Evolutionary conservation across 1,140 invertebrate species (phyloP), one percentile per base, ranked within the genome.

Genomic region (Pseudomyrmex pallidus): DNA sequence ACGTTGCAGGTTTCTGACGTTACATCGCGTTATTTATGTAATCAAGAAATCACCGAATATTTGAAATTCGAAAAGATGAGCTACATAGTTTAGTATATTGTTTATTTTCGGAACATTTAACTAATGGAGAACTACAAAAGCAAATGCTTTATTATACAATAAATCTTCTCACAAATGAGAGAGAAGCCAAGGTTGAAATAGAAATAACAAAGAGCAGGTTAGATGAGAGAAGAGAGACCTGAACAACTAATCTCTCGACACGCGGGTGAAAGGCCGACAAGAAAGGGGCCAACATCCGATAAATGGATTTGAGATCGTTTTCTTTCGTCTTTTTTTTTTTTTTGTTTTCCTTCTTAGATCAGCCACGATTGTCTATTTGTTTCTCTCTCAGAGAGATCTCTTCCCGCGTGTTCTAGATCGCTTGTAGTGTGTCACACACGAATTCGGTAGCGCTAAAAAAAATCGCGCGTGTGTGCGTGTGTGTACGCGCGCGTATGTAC

Each of bases 221-320:
- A 48, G 22, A 56, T 35, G 46, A 72, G 44, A 66, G 62, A 66
- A 76, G 25, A 63, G 15, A 64, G 61, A 25, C 7, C n/a, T 35
- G 83, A 74, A 76, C 80, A 86, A 91, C 91, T 92, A 93, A 94
- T 93, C 90, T 92, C 90, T 74, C 82, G 76, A 78, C 35, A 5
- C 86, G 90, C n/a, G n/a, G n/a, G 89, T 88, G 85, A 83, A 84
- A 87, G 86, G 83, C 80, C 86, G 68, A 84, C 85, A 86, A 84
- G 82, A 78, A 80, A 80, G 89, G 84, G 91, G 90, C 90, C 92
- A 93, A 92, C 91, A 93, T 85, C 90, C 92, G 92, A 93, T 93
- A 93, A 94, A 94, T 94, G 90, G 87, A 92, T 93, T 92, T 89
- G 89, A 90, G 90, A 91, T 91, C 87, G 70, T 72, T 89, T 72